A percentile compares a stretch with the other conserved stretches of the same genome.
These are phyloP conservation scores for Ictalurus punctatus DNA, from an alignment of 2,113 vertebrate species.

Conservation along the genomic window DNA sequence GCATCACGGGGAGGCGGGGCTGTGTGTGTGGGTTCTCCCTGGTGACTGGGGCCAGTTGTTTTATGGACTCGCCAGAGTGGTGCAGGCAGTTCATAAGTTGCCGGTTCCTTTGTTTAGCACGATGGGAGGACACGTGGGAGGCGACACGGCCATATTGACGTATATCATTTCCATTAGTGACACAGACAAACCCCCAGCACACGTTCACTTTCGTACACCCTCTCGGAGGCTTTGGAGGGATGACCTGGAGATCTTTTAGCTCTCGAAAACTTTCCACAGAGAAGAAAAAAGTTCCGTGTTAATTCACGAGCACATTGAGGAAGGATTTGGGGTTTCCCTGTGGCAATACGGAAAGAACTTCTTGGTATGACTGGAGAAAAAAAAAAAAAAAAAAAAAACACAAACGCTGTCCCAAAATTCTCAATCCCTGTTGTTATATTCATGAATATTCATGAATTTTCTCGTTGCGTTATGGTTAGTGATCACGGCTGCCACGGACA, in stretches of 20 bases:
- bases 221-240: neutral
- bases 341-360: neutral
- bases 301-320: neutral
- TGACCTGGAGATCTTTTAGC: neutral
- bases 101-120: constrained; percentile 83
- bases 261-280: neutral
- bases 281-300: too few species aligned
- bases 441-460: constrained; percentile 32
- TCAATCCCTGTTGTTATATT: neutral
- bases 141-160: constrained; percentile 91
- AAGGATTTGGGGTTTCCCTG: neutral
- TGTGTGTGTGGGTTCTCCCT: constrained; percentile 79
- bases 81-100: constrained; percentile 95
- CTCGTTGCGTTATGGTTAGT: neutral
- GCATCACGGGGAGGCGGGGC: constrained; percentile 63
- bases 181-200: constrained; percentile 79
- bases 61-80: constrained; percentile 93
- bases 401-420: neutral
- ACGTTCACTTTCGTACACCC: constrained; percentile 20
- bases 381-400: neutral
- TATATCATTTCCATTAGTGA: constrained; percentile 98
- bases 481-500: constrained; percentile 13
- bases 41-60: constrained; percentile 87
- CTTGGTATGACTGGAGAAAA: too few species aligned
- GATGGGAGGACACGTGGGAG: constrained; percentile 92